phyloP scores from a whole-genome alignment of 2,797 vertebrate species.

The Poecilia picta region DNA sequence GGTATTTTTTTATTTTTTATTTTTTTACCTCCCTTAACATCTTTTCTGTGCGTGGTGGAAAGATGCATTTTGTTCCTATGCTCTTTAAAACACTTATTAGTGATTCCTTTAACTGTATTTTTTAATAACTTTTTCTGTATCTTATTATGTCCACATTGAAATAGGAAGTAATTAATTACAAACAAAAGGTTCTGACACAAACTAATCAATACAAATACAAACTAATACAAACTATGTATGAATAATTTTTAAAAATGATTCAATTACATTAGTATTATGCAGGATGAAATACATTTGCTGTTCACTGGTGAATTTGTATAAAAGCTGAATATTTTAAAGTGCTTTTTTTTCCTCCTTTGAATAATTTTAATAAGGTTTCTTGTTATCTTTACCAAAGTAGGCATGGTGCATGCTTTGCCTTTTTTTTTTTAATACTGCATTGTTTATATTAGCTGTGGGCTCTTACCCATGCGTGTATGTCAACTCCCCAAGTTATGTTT shows the following conservation, averaged over 20 bases:
- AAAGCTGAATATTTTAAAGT: not conserved
- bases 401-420: not conserved
- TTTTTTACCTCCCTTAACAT: not conserved
- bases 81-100: not conserved
- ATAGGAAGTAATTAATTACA: not conserved
- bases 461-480: not conserved
- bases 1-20: not conserved
- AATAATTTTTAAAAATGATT: not conserved
- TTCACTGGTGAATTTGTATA: not conserved
- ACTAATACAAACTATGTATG: too few species aligned
- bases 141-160: not conserved
- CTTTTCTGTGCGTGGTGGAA: not conserved
- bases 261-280: not conserved
- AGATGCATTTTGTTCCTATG: not conserved
- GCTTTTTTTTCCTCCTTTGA: not conserved
- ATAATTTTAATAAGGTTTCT: not conserved
- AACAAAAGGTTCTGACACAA: not conserved
- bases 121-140: not conserved
- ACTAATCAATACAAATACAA: too few species aligned
- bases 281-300: not conserved
- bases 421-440: not conserved
- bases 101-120: not conserved
- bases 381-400: not conserved
- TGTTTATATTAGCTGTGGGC: not conserved
- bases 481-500: not conserved